Conservation (phyloP, 2,888 invertebrate genomes). For the Ditula angustiorana region DNA sequence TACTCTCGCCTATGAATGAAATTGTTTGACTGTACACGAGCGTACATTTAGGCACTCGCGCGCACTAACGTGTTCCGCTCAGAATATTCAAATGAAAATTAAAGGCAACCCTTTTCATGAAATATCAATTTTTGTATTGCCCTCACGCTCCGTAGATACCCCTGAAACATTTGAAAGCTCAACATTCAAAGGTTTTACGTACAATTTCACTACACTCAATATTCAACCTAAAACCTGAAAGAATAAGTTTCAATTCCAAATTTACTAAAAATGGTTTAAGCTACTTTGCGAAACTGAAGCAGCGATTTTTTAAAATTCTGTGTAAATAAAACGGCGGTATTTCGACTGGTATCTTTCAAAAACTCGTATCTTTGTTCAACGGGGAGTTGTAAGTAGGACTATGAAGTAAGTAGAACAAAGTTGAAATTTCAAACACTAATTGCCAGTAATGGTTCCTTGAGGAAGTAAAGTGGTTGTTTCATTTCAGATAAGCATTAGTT, state of each 20-base stretch:
- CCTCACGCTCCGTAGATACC: constrained; percentile 12
- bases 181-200: background rate
- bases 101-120: constrained; percentile 21
- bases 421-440: background rate
- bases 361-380: background rate
- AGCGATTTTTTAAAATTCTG: constrained; percentile 1
- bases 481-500: background rate
- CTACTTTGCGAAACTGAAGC: background rate
- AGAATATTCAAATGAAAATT: constrained; percentile 23
- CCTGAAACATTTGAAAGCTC: background rate
- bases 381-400: background rate
- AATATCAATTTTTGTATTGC: constrained; percentile 23
- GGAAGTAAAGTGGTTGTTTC: background rate
- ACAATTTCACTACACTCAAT: background rate
- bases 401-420: background rate
- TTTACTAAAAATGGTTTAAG: background rate
- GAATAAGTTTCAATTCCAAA: background rate
- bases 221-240: background rate
- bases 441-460: background rate
- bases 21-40: background rate
- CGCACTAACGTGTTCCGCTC: constrained; percentile 9
- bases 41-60: background rate
- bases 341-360: background rate
- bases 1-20: too few species aligned
- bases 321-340: constrained; percentile 3